These are phyloP conservation scores for Suillia variegata DNA, from an alignment of 2,888 invertebrate species.

Conservation along the genomic window DNA sequence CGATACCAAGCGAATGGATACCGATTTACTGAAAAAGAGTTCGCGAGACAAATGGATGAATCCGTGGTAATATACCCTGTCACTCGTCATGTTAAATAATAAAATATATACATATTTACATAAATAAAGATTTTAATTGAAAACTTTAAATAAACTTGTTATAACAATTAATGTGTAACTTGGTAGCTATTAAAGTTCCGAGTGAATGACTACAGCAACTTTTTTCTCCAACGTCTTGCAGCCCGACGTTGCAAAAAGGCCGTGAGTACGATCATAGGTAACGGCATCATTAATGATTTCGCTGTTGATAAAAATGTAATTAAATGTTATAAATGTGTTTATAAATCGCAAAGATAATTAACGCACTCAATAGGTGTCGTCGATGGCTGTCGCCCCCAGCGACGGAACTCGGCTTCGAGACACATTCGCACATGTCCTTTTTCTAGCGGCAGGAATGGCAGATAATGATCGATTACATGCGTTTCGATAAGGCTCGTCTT, in stretches of 20 bases:
- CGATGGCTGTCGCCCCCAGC: slow-evolving; percentile 40
- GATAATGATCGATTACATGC: slow-evolving; percentile 88
- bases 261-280: slow-evolving; percentile 68
- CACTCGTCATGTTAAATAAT: slow-evolving; percentile 4
- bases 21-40: slow-evolving; percentile 70
- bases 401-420: slow-evolving; percentile 70
- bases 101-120: not conserved
- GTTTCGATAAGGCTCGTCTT: slow-evolving; percentile 81
- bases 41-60: slow-evolving; percentile 74
- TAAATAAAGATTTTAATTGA: not conserved
- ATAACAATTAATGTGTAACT: not conserved
- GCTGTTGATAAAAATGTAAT: too few relatives aligned
- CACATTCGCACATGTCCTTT: slow-evolving; percentile 81
- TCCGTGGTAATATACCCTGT: slow-evolving; percentile 61
- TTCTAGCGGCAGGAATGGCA: slow-evolving; percentile 95
- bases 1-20: slow-evolving; percentile 70
- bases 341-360: slow-evolving; percentile 4
- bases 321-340: too few relatives aligned
- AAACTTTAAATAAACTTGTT: too few relatives aligned
- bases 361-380: slow-evolving; percentile 37
- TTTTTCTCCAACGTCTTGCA: slow-evolving; percentile 89
- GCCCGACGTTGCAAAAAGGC: slow-evolving; percentile 81
- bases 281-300: slow-evolving; percentile 64
- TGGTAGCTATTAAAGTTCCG: not conserved
- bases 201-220: slow-evolving; percentile 64